Evolutionary conservation across 2,888 invertebrate genomes (phyloP).

Genomic region (Mythimna ferrago): DNA sequence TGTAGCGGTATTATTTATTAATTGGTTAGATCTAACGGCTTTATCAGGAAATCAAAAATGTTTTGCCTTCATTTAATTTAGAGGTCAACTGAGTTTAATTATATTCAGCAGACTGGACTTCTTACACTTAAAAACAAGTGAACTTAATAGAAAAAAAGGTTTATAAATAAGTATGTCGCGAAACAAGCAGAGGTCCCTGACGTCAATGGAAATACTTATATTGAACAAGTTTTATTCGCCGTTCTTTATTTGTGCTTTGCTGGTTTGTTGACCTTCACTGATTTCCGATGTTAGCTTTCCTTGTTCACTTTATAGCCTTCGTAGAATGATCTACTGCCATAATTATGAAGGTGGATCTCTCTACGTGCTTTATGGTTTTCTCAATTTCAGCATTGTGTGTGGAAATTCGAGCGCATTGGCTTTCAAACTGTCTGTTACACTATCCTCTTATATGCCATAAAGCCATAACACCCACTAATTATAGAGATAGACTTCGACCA

Average conservation of each 20-base stretch:
- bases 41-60: not conserved
- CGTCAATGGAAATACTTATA: slow-evolving; percentile 48
- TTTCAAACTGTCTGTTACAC: not conserved
- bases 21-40: slow-evolving; percentile 16
- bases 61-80: slow-evolving; percentile 17
- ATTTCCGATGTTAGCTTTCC: slow-evolving; percentile 74
- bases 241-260: slow-evolving; percentile 60
- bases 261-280: slow-evolving; percentile 69
- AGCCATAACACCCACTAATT: slow-evolving; percentile 11
- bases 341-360: slow-evolving; percentile 29
- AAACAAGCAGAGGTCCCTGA: slow-evolving; percentile 33
- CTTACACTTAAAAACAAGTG: slow-evolving; percentile 6
- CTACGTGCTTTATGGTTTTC: slow-evolving; percentile 33
- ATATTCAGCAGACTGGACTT: slow-evolving; percentile 30
- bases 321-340: slow-evolving; percentile 47
- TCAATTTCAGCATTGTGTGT: slow-evolving; percentile 35
- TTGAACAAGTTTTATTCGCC: slow-evolving; percentile 56
- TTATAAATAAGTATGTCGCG: slow-evolving; percentile 34
- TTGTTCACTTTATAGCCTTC: slow-evolving; percentile 70
- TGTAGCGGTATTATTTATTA: slow-evolving; percentile 7
- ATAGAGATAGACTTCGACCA: not conserved
- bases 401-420: slow-evolving; percentile 15
- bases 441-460: slow-evolving; percentile 1
- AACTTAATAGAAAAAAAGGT: slow-evolving; percentile 17
- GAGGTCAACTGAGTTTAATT: slow-evolving; percentile 53